A percentile compares a stretch with the other conserved stretches of the same genome.
These are phyloP conservation scores for Drosophila eohydei DNA, from an alignment of 2,888 invertebrate genomes.

Conservation along the genomic window DNA sequence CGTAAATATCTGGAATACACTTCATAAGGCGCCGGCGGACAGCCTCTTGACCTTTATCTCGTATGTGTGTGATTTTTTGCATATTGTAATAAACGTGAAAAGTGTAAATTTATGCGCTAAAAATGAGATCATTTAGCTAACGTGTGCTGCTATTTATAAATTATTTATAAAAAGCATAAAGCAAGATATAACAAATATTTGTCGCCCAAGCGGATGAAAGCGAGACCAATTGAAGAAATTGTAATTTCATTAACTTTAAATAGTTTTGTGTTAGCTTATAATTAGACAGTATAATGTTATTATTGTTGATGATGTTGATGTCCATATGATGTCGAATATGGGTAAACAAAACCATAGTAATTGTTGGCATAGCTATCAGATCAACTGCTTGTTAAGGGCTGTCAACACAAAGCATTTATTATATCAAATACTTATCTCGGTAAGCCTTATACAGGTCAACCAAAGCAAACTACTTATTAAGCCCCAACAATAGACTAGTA, in stretches of 20 bases:
- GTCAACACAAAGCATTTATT: slow-evolving; percentile 6
- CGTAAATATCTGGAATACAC: slow-evolving; percentile 42
- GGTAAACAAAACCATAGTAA: slow-evolving; percentile 15
- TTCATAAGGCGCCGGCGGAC: slow-evolving; percentile 43
- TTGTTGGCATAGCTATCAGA: slow-evolving; percentile 11
- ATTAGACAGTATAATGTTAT: slow-evolving; percentile 8
- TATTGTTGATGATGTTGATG: slow-evolving; percentile 13
- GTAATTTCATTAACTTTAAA: background rate
- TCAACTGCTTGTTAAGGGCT: background rate
- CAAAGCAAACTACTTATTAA: slow-evolving; percentile 14
- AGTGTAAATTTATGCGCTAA: slow-evolving; percentile 54
- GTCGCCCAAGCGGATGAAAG: slow-evolving; percentile 39
- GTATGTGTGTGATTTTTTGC: slow-evolving; percentile 56
- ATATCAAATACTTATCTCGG: slow-evolving; percentile 30
- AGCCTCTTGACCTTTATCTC: slow-evolving; percentile 66
- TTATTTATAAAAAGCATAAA: slow-evolving; percentile 4
- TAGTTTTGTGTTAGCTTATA: background rate
- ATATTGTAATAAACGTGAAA: slow-evolving; percentile 55
- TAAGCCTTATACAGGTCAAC: slow-evolving; percentile 26
- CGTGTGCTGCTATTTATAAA: slow-evolving; percentile 62
- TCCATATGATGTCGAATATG: slow-evolving; percentile 1
- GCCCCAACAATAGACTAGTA: slow-evolving; percentile 4
- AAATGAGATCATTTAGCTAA: slow-evolving; percentile 76
- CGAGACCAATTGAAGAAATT: slow-evolving; percentile 35
- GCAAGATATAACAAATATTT: slow-evolving; percentile 26